Percentiles rank a stretch among this genome's conserved stretches.
Evolutionary conservation across 2,888 invertebrate species (phyloP).

Genomic region (Listrodromus nycthemerus): DNA sequence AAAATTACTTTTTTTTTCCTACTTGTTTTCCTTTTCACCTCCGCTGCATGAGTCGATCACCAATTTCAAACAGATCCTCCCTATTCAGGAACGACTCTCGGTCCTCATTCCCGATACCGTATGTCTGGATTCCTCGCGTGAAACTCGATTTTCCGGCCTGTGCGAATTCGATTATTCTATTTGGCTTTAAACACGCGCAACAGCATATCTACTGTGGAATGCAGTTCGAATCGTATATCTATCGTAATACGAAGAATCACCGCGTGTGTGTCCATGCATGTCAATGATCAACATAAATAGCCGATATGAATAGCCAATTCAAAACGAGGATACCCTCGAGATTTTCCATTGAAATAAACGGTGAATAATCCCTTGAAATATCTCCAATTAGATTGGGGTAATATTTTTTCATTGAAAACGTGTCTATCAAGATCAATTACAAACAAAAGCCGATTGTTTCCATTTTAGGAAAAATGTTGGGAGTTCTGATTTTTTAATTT

Average conservation of each 20-base stretch:
- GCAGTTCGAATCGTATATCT: slow-evolving; percentile 18
- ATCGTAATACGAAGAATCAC: slow-evolving; percentile 2
- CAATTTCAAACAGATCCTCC: background rate
- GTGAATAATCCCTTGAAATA: background rate
- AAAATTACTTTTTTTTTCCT: too few species aligned
- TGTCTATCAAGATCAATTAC: background rate
- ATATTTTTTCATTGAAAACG: background rate
- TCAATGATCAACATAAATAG: background rate
- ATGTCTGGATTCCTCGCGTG: background rate
- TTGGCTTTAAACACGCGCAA: slow-evolving; percentile 34
- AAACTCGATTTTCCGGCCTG: slow-evolving; percentile 55
- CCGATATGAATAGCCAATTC: slow-evolving; percentile 19
- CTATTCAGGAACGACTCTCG: slow-evolving; percentile 11
- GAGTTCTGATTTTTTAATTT: too few species aligned
- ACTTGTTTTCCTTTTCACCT: too few species aligned
- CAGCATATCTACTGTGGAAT: slow-evolving; percentile 23
- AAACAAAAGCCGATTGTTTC: too few species aligned
- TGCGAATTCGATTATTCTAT: slow-evolving; percentile 32
- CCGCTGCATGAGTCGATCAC: background rate
- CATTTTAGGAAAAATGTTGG: too few species aligned
- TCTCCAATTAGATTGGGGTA: background rate
- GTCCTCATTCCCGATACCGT: slow-evolving; percentile 15
- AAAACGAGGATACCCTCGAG: background rate
- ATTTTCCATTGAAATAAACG: slow-evolving; percentile 8
- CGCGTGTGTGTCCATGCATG: background rate